Evolutionary conservation across 1,140 invertebrate genomes (phyloP), one percentile per base, ranked within the genome.

Genomic region (Harpegnathos saltator): DNA sequence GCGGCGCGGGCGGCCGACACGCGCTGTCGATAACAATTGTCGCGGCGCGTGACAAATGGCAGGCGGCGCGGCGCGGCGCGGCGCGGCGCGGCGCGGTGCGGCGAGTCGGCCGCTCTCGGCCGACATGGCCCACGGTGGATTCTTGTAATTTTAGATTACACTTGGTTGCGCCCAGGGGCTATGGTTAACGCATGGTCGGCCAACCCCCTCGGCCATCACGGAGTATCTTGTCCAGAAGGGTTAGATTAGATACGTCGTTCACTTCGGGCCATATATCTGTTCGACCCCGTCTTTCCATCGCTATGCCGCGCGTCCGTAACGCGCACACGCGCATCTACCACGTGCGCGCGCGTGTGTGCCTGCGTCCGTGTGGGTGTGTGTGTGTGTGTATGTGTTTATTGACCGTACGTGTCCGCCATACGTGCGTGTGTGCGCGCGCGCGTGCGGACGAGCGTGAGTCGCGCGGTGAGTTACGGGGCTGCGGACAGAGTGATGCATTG

Each of bases 401-500:
- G 92, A 92, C 90, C 90, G 91, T 91, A 90, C 87, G 90, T 92
- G 91, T 90, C 54, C 11, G 29, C 22, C n/a, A 44, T n/a, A 54
- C 19, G 75, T 24, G 81, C 7, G 24, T 50, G 75, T 74, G 75
- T 71, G 85, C 24, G 73, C 26, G 84, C 65, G 72, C 56, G 86
- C 52, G 87, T 66, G 88, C 77, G 84, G 33, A 71, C 72, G 80
- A 74, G 74, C 58, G 63, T 38, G 78, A 69, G 77, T 83, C 80
- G 78, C 85, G 88, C 89, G 88, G 90, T 93, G 93, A 94, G 93
- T 94, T 94, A 94, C 94, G 91, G 89, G 89, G 75, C 91, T 94
- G 94, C 89, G 92, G 93, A 94, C 94, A 94, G 93, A 91, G 92
- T 94, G 94, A 94, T 94, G 93, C 92, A 94, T 94, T 92, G 92